Conservation (phyloP, 2,113 vertebrate species). For the Cairina moschata region DNA sequence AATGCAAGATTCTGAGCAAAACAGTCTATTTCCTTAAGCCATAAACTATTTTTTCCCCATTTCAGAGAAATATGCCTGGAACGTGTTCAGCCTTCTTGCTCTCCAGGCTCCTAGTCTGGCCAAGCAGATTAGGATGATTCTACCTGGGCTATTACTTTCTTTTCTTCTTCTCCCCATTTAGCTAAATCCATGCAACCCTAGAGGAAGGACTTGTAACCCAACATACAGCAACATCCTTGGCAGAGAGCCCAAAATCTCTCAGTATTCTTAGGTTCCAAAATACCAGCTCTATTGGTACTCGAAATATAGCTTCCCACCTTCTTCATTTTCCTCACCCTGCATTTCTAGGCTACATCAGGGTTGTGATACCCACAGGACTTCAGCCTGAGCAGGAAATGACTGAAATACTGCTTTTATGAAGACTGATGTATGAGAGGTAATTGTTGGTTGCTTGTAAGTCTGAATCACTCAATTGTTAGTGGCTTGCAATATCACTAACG, state of each 20-base stretch:
- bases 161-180: not conserved
- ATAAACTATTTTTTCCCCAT: not conserved
- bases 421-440: not conserved
- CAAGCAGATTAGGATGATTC: not conserved
- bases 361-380: not conserved
- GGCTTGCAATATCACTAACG: not conserved
- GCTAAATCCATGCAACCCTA: not conserved
- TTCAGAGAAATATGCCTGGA: not conserved
- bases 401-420: not conserved
- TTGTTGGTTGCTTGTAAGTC: not conserved
- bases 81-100: not conserved
- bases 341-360: not conserved
- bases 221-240: fast-evolving
- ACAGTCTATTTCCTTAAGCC: not conserved
- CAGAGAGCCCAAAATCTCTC: not conserved
- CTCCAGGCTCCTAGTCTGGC: not conserved
- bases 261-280: not conserved
- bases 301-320: not conserved
- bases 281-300: not conserved
- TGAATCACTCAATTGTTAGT: not conserved
- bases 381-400: not conserved
- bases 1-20: not conserved
- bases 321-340: not conserved
- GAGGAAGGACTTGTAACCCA: not conserved
- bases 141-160: not conserved